Evolutionary conservation across 2,888 invertebrate genomes (phyloP).

Genomic region (Hirtodrosophila cameraria): DNA sequence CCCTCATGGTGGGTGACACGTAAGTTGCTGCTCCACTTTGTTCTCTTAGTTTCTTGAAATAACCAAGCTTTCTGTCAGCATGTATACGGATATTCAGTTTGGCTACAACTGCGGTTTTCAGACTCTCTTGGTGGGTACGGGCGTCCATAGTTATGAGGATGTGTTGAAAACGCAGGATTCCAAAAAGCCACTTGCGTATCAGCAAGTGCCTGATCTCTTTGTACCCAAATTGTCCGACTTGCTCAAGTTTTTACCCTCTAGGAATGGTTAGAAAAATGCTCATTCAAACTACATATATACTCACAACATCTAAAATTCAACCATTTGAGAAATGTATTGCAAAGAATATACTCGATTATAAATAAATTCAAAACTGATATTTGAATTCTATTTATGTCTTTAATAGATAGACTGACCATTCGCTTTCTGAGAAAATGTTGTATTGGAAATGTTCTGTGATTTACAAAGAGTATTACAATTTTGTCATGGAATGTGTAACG

Average conservation of each 20-base stretch:
- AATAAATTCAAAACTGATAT: too few relatives aligned
- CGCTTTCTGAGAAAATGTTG: too few relatives aligned
- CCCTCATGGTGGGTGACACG: slow-evolving; percentile 65
- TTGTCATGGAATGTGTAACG: too few relatives aligned
- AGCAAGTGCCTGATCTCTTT: slow-evolving; percentile 57
- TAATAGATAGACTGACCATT: too few relatives aligned
- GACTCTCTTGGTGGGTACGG: slow-evolving; percentile 61
- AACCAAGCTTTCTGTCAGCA: slow-evolving; percentile 6
- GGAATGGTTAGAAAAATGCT: slow-evolving; percentile 54
- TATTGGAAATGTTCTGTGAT: too few relatives aligned
- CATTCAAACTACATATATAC: too few relatives aligned
- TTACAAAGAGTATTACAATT: too few relatives aligned
- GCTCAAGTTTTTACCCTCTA: slow-evolving; percentile 45
- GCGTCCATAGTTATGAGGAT: slow-evolving; percentile 46
- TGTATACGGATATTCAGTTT: slow-evolving; percentile 57
- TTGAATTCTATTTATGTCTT: too few relatives aligned
- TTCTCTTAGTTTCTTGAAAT: background rate
- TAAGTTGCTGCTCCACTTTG: slow-evolving; percentile 17
- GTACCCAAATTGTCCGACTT: slow-evolving; percentile 45
- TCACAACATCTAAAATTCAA: too few relatives aligned
- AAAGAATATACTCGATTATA: too few relatives aligned
- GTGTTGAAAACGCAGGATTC: slow-evolving; percentile 38
- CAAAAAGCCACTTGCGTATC: slow-evolving; percentile 32
- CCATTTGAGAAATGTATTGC: too few relatives aligned
- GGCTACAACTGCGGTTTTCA: slow-evolving; percentile 69